Evolutionary conservation across 35 echinoderm and acorn worm genomes (phyloP).

Genomic region (Acanthaster planci): DNA sequence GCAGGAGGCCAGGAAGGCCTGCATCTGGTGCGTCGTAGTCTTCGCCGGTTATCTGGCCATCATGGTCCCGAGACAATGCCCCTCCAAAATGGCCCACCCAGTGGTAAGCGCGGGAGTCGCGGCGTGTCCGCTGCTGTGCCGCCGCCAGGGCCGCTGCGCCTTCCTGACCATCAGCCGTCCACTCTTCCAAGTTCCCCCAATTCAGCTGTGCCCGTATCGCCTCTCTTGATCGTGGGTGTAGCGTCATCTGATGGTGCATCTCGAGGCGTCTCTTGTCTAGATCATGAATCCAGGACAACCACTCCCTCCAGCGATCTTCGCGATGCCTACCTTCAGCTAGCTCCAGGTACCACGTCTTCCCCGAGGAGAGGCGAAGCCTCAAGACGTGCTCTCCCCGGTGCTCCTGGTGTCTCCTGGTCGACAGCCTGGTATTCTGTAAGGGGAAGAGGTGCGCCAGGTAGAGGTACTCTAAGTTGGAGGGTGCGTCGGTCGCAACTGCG

Average conservation of each 20-base stretch:
- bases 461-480: constrained; percentile 16
- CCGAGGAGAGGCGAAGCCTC: constrained; percentile 18
- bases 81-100: constrained; percentile 48
- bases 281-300: constrained; percentile 56
- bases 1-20: not conserved
- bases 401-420: constrained; percentile 25
- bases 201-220: not conserved
- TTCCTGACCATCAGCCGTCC: not conserved
- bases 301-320: constrained; percentile 60
- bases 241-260: not conserved
- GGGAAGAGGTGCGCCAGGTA: constrained; percentile 38
- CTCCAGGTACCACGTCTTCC: constrained; percentile 75
- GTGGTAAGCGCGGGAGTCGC: not conserved
- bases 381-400: constrained; percentile 47
- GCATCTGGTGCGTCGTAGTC: not conserved
- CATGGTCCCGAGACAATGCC: constrained; percentile 28
- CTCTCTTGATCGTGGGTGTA: not conserved
- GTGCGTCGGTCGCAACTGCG: constrained; percentile 34
- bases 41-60: not conserved
- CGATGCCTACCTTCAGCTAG: constrained; percentile 48
- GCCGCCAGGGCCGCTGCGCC: not conserved
- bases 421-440: constrained; percentile 34
- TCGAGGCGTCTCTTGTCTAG: constrained; percentile 33
- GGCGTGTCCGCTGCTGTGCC: not conserved
- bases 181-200: not conserved